Evolutionary conservation across 1,140 invertebrate species (phyloP), one percentile per base, ranked within the genome.

Genomic region (Sycobia sp.): DNA sequence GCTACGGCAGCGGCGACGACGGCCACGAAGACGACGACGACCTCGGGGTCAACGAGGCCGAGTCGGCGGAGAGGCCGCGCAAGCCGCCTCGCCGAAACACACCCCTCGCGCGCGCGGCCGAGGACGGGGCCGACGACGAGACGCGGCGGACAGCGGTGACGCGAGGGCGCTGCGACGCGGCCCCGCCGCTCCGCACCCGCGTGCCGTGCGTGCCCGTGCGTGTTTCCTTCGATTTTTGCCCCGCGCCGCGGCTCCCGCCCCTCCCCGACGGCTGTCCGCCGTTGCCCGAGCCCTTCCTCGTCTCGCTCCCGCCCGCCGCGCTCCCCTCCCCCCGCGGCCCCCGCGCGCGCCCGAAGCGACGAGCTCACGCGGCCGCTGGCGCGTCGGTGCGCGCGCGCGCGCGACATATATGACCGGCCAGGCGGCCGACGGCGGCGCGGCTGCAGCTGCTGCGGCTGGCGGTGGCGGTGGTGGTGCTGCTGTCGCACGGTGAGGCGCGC

Each of bases 51-150:
- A 11, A 34, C 32, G 32, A 34, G 32, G 32, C 32, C 7, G n/a
- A 4, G 39, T 9, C 18, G 39, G 13, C 4, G 7, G 50, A 66
- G 59, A 55, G n/a, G 63, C 61, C n/a, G n/a, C n/a, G n/a, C n/a
- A n/a, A n/a, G 65, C 58, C 69, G 69, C 56, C 38, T 67, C 49
- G 50, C 34, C 16, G 22, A n/a, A n/a, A n/a, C n/a, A n/a, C n/a
- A n/a, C n/a, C n/a, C n/a, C n/a, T n/a, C n/a, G n/a, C n/a, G n/a
- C n/a, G n/a, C n/a, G n/a, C n/a, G 53, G 14, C 14, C 23, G 46
- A 10, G 22, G 18, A 20, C 25, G 55, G 7, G 29, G 20, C 16
- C 53, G 56, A 49, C 54, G 25, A 64, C 64, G 72, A 3, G 4
- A 9, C 16, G 16, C 32, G 47, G 47, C 47, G 47, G 47, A 27